Base-by-base conservation (phyloP, 53 echinoderm and acorn worm species). In the Zoroaster sp. region DNA sequence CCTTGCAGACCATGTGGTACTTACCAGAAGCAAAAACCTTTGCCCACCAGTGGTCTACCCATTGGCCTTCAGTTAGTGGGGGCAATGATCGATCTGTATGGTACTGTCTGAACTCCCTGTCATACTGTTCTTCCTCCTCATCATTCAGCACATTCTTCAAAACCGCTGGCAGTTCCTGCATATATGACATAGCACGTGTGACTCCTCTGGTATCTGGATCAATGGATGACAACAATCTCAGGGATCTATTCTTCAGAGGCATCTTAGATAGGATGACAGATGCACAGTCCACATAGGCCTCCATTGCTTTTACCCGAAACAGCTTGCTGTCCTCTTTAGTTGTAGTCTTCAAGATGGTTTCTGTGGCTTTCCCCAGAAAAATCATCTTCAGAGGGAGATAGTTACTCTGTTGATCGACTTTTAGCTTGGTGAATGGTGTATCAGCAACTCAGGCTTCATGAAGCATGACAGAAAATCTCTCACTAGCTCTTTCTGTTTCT, bases 11-110 rank as follows among this genome's bases (percentile, higher is more conserved):
- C 28, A 12, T 37, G 47, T 21, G 43, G 75, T 74, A 74, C 30
- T 46, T 45, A 25, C 75, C 75, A 30, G 46, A 46, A 5, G 75
- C 32, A 21, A 74, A 5, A 46, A 46, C 13, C 23, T 3, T 45
- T 74, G 45, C 75, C 75, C 75, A 74, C 75, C 75, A 74, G 45
- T 74, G 46, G 30, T 74, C 46, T 46, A 74, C 44, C 30, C 75
- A 14, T 1, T 74, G 45, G n/a, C 31, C 47, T 46, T 45, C 45
- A 74, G 7, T 74, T 30, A 46, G 15, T 74, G 75, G 45, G 75
- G 47, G 75, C 45, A 46, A 25, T 23, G 75, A 40, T 73, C 41
- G 25, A 74, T 74, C 75, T 11, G 32, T 45, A 46, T 74, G 75
- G 46, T 2, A 74, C 47, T 74, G 45, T 28, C n/a, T 30, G 12